These are phyloP conservation scores for Todus mexicanus DNA, from an alignment of 2,797 vertebrate species.

Conservation along the genomic window DNA sequence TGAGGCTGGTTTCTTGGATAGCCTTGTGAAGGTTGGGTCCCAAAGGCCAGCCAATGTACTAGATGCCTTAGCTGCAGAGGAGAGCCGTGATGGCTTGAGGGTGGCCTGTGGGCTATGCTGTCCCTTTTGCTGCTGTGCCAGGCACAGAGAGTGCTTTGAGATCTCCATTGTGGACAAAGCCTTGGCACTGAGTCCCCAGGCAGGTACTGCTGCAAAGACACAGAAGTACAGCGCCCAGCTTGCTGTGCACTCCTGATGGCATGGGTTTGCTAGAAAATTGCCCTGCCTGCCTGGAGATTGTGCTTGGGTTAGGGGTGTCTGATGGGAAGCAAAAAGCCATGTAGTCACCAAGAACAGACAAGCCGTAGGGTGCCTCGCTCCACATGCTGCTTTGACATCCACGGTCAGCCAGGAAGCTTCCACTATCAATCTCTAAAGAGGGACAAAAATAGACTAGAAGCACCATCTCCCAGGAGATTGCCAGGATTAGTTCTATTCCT, in stretches of 20 bases:
- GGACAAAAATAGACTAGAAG: not conserved
- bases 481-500: not conserved
- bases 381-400: not conserved
- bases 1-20: not conserved
- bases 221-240: not conserved
- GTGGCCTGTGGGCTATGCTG: rapidly evolving
- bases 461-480: not conserved
- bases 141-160: not conserved
- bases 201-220: not conserved
- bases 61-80: not conserved
- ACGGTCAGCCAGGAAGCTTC: not conserved
- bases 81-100: not conserved
- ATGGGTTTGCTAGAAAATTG: not conserved
- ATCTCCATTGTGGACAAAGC: not conserved
- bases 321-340: not conserved
- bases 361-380: not conserved
- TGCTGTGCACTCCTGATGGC: not conserved
- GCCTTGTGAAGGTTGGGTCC: not conserved
- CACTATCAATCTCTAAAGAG: not conserved
- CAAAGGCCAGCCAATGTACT: not conserved
- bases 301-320: not conserved
- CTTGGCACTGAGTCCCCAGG: not conserved
- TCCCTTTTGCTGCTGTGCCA: not conserved
- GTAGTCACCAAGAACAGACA: not conserved
- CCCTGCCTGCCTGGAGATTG: not conserved